phyloP scores from a whole-genome alignment of 1,140 invertebrate species.

The Diorhabda sublineata region DNA sequence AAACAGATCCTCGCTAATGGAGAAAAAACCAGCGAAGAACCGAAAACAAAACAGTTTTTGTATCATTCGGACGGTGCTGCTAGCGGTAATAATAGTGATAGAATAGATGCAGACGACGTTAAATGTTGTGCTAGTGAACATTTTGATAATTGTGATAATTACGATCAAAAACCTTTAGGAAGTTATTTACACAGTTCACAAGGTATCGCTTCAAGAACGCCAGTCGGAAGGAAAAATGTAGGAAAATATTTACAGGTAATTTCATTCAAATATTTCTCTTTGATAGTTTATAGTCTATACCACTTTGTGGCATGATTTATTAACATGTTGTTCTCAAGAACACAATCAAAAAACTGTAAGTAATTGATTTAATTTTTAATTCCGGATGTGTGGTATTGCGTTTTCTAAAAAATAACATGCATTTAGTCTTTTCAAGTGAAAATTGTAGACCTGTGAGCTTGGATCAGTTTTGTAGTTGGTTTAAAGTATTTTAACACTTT shows the following conservation, averaged over 20 bases:
- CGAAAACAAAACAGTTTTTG: slow-evolving; percentile 12
- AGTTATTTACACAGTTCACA: slow-evolving; percentile 43
- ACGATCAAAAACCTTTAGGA: slow-evolving; percentile 37
- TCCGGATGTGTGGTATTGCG: too few relatives aligned
- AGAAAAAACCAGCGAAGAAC: not conserved
- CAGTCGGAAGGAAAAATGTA: slow-evolving; percentile 43
- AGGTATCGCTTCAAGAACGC: slow-evolving; percentile 44
- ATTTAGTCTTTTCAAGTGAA: too few relatives aligned
- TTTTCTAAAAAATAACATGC: too few relatives aligned
- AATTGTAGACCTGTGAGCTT: too few relatives aligned
- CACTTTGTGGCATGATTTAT: not conserved
- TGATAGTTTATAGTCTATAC: not conserved
- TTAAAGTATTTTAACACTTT: too few relatives aligned
- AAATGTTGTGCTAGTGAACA: slow-evolving; percentile 20
- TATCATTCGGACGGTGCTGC: slow-evolving; percentile 18
- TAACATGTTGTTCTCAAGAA: too few relatives aligned
- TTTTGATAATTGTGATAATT: slow-evolving; percentile 17
- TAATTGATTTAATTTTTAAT: too few relatives aligned
- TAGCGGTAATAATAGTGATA: slow-evolving; percentile 5
- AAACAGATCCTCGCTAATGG: slow-evolving; percentile 10
- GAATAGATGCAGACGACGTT: slow-evolving; percentile 16
- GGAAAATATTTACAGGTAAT: slow-evolving; percentile 44
- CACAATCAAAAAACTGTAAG: too few relatives aligned
- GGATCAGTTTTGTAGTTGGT: too few relatives aligned
- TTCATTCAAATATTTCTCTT: not conserved